Conservation (phyloP, 2,113 vertebrate genomes). For the Etia nguti region DNA sequence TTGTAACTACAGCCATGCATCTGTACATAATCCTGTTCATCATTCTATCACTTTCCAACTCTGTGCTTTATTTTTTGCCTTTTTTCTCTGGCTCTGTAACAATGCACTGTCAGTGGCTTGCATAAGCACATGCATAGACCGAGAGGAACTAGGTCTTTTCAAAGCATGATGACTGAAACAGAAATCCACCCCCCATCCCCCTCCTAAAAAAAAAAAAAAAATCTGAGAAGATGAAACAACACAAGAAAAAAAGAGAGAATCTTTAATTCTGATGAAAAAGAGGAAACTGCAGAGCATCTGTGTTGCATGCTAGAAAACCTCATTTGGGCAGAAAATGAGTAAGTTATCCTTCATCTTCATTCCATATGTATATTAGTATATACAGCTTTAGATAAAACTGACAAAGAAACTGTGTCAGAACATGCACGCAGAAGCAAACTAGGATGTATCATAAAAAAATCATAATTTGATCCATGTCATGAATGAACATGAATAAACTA, state of each 20-base stretch:
- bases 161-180: not conserved
- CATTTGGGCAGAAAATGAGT: not conserved
- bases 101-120: constrained; percentile 13
- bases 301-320: not conserved
- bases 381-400: not conserved
- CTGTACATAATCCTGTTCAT: constrained; percentile 31
- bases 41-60: not conserved
- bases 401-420: not conserved
- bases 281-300: not conserved
- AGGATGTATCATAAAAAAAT: not conserved
- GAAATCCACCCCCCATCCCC: not conserved
- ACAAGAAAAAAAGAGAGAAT: constrained; percentile 6
- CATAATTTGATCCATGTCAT: not conserved
- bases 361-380: not conserved
- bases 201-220: not conserved
- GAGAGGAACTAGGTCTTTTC: not conserved
- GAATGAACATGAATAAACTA: not conserved
- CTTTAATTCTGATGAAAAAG: not conserved
- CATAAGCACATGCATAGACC: not conserved
- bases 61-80: not conserved
- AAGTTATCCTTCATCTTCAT: not conserved
- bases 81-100: not conserved
- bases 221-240: not conserved
- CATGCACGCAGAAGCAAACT: not conserved
- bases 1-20: constrained; percentile 5